These are phyloP conservation scores for Agrenia bidenticulata DNA, from an alignment of 2,888 invertebrate species.

Conservation along the genomic window DNA sequence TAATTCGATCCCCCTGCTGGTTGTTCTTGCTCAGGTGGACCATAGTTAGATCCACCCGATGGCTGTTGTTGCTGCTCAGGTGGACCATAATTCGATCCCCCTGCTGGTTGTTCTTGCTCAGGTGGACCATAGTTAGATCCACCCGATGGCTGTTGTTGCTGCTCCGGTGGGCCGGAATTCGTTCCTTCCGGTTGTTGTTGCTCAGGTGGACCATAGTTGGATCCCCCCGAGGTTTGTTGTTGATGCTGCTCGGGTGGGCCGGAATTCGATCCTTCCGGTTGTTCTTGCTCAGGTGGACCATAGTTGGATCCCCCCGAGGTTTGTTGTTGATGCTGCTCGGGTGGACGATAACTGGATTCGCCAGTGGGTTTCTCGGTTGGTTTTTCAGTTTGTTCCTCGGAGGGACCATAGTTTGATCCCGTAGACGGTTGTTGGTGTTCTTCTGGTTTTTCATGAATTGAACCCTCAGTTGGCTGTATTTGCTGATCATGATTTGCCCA, in stretches of 20 bases:
- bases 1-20: no score
- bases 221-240: not conserved
- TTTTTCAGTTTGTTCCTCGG: no score
- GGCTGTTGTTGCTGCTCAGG: not conserved
- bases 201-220: conserved; percentile 1
- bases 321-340: not conserved
- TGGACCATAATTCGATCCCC: not conserved
- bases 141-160: not conserved
- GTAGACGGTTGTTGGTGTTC: no score
- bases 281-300: not conserved
- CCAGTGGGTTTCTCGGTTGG: no score
- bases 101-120: not conserved
- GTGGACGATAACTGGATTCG: not conserved
- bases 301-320: not conserved
- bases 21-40: not conserved
- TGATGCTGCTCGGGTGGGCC: not conserved
- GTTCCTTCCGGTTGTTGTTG: not conserved
- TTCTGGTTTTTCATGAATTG: no score
- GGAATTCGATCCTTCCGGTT: no score
- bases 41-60: not conserved
- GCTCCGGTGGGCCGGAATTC: not conserved
- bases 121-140: not conserved
- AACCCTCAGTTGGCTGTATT: no score
- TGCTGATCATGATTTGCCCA: no score
- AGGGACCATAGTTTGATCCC: not conserved